A percentile compares a stretch with the other conserved stretches of the same genome.
phyloP scores from a whole-genome alignment of 2,113 vertebrate genomes.

The Loxodonta africana region DNA sequence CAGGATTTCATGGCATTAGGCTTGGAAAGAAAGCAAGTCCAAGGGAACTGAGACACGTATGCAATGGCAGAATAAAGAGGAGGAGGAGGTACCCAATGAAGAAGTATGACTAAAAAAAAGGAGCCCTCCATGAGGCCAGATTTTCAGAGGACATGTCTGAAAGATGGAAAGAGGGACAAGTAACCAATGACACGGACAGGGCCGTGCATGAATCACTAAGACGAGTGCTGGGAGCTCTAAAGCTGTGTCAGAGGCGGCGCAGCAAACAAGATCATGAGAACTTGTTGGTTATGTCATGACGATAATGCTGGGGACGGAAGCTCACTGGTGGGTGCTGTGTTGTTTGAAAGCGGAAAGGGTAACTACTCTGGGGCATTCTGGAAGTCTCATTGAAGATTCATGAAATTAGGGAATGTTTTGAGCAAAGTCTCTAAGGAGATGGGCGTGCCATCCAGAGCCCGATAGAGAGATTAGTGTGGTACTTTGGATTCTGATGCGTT shows the following conservation, averaged over 20 bases:
- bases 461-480: background rate
- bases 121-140: background rate
- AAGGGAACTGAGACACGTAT: background rate
- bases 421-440: background rate
- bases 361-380: background rate
- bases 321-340: background rate
- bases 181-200: rapidly evolving
- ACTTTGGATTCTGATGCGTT: background rate
- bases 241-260: no score
- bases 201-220: rapidly evolving
- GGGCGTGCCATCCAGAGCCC: background rate
- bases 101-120: background rate
- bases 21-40: background rate
- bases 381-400: background rate
- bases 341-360: background rate
- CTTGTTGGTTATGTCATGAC: background rate
- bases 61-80: background rate
- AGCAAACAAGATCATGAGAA: background rate
- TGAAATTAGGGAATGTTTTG: background rate
- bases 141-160: background rate
- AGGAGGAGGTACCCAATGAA: rapidly evolving
- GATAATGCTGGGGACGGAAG: no score
- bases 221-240: background rate
- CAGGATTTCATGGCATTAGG: background rate
- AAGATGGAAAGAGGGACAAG: background rate